Conservation (phyloP, 2,113 vertebrate genomes). For the Onychostoma macrolepis region DNA sequence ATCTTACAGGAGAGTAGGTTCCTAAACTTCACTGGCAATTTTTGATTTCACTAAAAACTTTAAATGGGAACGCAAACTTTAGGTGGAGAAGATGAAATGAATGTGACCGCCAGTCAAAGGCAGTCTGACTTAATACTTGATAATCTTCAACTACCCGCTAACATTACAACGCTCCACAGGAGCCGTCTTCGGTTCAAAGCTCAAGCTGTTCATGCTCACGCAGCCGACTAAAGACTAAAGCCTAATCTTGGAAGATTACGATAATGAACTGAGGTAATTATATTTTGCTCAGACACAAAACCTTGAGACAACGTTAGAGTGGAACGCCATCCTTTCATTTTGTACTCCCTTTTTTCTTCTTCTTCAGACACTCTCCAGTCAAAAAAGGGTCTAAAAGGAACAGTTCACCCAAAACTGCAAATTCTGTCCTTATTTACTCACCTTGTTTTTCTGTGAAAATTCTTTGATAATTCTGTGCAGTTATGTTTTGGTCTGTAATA, state of each 20-base stretch:
- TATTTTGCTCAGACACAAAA: slow-evolving; percentile 15
- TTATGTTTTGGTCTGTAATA: too few relatives aligned
- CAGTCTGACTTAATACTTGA: slow-evolving; percentile 32
- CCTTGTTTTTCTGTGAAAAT: too few relatives aligned
- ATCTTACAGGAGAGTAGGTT: not conserved
- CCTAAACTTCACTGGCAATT: slow-evolving; percentile 8
- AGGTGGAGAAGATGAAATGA: not conserved
- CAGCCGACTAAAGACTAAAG: slow-evolving; percentile 22
- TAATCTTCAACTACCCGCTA: slow-evolving; percentile 16
- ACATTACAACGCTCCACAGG: slow-evolving; percentile 20
- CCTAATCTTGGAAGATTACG: slow-evolving; percentile 20
- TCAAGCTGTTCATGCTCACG: not conserved
- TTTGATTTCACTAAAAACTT: slow-evolving; percentile 5
- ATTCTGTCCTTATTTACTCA: not conserved
- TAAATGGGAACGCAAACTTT: slow-evolving; percentile 2
- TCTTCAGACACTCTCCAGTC: not conserved
- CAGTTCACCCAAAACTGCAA: not conserved
- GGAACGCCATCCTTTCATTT: not conserved
- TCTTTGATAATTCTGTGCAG: too few relatives aligned
- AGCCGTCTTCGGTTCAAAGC: slow-evolving; percentile 26
- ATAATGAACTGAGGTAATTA: slow-evolving; percentile 27
- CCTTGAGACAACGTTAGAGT: not conserved
- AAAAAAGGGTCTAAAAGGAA: not conserved
- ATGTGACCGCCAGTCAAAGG: slow-evolving; percentile 14
- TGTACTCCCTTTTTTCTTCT: not conserved